These are phyloP conservation scores for Caenorhabditis auriculariae DNA, from an alignment of 2,888 invertebrate species.

Conservation along the genomic window DNA sequence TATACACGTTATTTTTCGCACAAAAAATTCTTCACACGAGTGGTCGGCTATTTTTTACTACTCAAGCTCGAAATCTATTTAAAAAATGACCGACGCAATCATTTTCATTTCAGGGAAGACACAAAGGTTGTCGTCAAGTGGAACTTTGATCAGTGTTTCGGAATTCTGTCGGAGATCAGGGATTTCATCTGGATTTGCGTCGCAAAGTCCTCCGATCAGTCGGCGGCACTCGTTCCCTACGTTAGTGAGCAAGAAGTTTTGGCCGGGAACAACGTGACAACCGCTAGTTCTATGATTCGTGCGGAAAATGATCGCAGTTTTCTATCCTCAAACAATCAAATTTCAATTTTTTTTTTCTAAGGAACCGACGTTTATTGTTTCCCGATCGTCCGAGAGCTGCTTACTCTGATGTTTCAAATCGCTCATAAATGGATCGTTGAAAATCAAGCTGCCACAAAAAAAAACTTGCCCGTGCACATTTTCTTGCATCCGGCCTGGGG, in stretches of 20 bases:
- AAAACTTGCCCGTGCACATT: neutral
- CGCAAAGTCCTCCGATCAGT: constrained; percentile 8
- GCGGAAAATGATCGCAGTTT: neutral
- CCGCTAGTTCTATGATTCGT: constrained; percentile 18
- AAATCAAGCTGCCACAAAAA: neutral
- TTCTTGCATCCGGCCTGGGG: constrained; percentile 11
- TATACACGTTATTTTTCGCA: too few relatives aligned
- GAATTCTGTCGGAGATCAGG: constrained; percentile 8
- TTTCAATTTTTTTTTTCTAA: neutral
- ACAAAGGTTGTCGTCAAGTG: constrained; percentile 1
- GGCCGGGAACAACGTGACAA: neutral
- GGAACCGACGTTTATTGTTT: constrained; percentile 23
- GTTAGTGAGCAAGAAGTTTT: neutral
- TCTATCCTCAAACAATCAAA: neutral
- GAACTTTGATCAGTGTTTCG: constrained; percentile 1
- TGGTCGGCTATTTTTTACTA: too few relatives aligned
- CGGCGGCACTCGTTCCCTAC: too few relatives aligned
- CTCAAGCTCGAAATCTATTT: too few relatives aligned
- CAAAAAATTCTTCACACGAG: too few relatives aligned
- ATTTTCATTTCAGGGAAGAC: neutral
- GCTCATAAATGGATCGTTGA: constrained; percentile 7
- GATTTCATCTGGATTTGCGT: constrained; percentile 26
- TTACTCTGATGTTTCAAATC: constrained; percentile 11
- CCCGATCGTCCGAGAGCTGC: constrained; percentile 15
- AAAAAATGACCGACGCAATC: too few relatives aligned